phyloP scores from a whole-genome alignment of 2,888 invertebrate species.

The Chymomyza procnemis region DNA sequence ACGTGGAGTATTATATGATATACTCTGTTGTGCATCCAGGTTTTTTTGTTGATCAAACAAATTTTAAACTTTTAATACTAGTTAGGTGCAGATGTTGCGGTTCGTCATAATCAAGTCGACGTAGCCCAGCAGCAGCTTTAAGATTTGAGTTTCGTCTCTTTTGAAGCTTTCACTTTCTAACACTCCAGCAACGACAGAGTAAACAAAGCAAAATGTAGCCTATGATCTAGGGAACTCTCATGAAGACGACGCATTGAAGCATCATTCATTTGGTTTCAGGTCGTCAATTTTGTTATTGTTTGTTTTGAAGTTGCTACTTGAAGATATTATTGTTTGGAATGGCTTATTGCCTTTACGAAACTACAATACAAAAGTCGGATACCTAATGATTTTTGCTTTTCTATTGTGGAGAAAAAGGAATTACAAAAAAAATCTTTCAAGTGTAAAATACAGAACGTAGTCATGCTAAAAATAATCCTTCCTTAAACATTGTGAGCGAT shows the following conservation, averaged over 20 bases:
- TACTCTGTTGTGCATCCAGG: constrained; percentile 17
- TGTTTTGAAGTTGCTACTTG: constrained; percentile 10
- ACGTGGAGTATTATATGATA: constrained; percentile 23
- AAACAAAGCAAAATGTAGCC: constrained; percentile 39
- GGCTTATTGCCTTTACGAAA: not conserved
- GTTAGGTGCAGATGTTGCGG: not conserved
- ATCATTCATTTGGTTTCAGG: not conserved
- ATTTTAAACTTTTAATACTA: constrained; percentile 18
- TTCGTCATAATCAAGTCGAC: constrained; percentile 26
- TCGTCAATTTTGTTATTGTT: constrained; percentile 30
- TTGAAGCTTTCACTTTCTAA: constrained; percentile 58
- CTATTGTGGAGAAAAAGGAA: not conserved
- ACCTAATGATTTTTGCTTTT: not conserved
- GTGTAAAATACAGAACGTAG: too few species aligned
- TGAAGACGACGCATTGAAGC: constrained; percentile 25
- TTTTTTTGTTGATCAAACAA: constrained; percentile 15
- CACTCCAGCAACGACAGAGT: constrained; percentile 26
- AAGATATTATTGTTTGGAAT: not conserved
- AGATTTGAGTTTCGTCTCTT: constrained; percentile 33
- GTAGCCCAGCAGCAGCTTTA: constrained; percentile 14
- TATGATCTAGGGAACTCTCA: constrained; percentile 11
- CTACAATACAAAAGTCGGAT: not conserved
- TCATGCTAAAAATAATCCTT: too few species aligned
- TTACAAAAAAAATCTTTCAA: too few species aligned
- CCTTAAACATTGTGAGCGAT: too few species aligned